phyloP scores from a whole-genome alignment of 1,140 invertebrate species.

The Neodiprion pinetum region DNA sequence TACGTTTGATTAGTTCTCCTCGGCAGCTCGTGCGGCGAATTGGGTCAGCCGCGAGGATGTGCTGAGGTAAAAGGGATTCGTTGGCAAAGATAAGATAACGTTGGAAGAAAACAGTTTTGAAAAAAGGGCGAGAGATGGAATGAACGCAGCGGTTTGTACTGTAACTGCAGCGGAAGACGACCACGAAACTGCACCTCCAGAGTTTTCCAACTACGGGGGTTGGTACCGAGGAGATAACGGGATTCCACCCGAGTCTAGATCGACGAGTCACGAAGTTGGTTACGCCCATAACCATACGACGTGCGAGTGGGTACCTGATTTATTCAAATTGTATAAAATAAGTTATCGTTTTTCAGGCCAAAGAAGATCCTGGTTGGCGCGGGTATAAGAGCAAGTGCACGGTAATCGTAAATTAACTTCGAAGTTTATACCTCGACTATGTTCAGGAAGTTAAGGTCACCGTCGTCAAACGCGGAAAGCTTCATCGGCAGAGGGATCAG shows the following conservation, averaged over 20 bases:
- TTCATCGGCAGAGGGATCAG: background rate
- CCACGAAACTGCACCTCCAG: too few relatives aligned
- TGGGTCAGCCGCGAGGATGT: background rate
- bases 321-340: conserved; percentile 4
- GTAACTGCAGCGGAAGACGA: too few relatives aligned
- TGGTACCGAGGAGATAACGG: too few relatives aligned
- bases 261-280: background rate
- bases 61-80: background rate
- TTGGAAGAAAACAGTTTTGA: too few relatives aligned
- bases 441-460: background rate
- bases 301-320: background rate
- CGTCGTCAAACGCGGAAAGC: conserved; percentile 5
- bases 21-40: background rate
- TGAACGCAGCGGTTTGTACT: too few relatives aligned
- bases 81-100: too few relatives aligned
- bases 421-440: background rate
- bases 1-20: background rate
- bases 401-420: background rate
- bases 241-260: too few relatives aligned
- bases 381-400: conserved; percentile 7
- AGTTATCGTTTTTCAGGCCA: background rate
- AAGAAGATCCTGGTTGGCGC: conserved; percentile 1
- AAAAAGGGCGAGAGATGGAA: too few relatives aligned
- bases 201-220: too few relatives aligned
- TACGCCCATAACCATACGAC: background rate